Evolutionary conservation across 2,113 vertebrate genomes (phyloP).

Genomic region (Siphamia tubifer): DNA sequence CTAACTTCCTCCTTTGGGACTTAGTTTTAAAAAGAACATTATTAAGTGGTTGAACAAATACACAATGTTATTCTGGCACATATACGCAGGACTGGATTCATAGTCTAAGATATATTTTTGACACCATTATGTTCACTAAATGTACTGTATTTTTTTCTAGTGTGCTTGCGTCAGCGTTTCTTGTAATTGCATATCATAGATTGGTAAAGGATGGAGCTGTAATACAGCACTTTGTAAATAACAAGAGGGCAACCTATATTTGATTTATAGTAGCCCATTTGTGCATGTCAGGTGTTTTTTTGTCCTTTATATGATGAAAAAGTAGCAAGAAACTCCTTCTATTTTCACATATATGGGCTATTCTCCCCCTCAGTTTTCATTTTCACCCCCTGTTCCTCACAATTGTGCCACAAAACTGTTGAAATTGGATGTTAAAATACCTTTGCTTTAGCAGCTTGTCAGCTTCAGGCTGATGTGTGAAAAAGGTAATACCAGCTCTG

Average conservation of each 20-base stretch:
- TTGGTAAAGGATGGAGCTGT: no score
- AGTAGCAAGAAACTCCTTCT: background rate
- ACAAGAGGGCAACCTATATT: background rate
- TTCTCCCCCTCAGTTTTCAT: conserved; percentile 39
- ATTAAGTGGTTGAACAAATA: no score
- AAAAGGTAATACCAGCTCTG: conserved; percentile 63
- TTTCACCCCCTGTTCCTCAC: conserved; percentile 52
- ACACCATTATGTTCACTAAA: no score
- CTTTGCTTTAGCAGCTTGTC: conserved; percentile 72
- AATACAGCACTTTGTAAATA: conserved; percentile 13
- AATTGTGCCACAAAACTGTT: conserved; percentile 52
- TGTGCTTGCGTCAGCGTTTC: no score
- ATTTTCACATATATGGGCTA: conserved; percentile 27
- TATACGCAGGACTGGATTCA: no score
- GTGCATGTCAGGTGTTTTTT: background rate
- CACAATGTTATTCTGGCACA: no score
- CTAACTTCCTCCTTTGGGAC: no score
- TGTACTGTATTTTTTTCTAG: no score
- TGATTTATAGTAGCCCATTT: background rate
- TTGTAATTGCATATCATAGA: no score
- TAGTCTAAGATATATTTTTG: no score
- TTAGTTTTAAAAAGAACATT: no score
- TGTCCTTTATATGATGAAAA: background rate
- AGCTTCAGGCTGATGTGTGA: conserved; percentile 65
- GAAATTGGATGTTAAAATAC: conserved; percentile 72